These are phyloP conservation scores for Ochotona curzoniae DNA, from an alignment of 2,113 vertebrate species.

Conservation along the genomic window DNA sequence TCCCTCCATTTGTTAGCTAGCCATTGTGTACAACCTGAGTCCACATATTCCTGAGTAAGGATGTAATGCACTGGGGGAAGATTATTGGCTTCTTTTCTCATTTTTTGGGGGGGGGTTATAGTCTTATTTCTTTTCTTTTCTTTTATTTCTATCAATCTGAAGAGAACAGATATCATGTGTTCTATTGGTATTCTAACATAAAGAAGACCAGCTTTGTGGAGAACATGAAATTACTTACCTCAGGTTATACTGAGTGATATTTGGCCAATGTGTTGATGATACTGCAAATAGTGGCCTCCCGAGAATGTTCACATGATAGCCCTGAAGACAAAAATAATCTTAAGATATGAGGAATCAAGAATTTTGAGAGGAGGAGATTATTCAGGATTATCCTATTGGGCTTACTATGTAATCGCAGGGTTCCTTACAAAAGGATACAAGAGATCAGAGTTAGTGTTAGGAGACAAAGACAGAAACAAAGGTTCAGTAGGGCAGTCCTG, in stretches of 20 bases:
- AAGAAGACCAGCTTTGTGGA: background rate
- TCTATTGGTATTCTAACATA: background rate
- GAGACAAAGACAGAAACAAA: background rate
- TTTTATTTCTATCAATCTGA: too few relatives aligned
- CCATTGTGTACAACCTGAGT: background rate
- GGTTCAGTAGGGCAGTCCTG: rapidly evolving
- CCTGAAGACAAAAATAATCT: background rate
- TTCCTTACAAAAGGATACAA: background rate
- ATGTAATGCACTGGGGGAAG: background rate
- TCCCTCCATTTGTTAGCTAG: background rate
- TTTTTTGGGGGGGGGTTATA: background rate
- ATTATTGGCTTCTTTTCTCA: background rate
- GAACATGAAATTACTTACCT: background rate
- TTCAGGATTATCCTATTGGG: background rate
- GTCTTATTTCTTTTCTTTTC: too few relatives aligned
- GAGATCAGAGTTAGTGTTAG: background rate
- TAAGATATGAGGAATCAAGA: background rate
- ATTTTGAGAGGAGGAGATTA: background rate
- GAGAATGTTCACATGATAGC: background rate
- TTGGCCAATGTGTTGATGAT: background rate
- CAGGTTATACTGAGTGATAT: background rate
- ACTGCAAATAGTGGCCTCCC: background rate
- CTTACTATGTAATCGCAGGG: background rate
- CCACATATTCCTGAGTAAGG: background rate
- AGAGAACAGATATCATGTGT: too few relatives aligned